Percentiles rank a stretch among this genome's conserved stretches.
phyloP scores from a whole-genome alignment of 2,113 vertebrate genomes.

The Alouatta palliata region DNA sequence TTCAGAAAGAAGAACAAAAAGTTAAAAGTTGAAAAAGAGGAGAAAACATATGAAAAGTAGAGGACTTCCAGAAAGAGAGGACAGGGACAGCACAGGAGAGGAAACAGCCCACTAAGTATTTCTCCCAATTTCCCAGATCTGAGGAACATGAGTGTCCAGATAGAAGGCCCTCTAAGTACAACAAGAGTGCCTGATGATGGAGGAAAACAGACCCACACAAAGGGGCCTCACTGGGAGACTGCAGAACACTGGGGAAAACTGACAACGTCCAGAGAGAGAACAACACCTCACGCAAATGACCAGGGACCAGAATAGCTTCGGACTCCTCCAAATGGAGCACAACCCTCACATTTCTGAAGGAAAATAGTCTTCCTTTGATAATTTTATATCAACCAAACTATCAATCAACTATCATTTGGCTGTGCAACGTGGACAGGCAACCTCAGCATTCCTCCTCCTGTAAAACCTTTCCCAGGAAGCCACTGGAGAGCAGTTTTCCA shows the following conservation, averaged over 20 bases:
- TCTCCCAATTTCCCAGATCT: not conserved
- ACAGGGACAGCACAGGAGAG: not conserved
- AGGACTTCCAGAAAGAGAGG: not conserved
- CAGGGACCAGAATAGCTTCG: not conserved
- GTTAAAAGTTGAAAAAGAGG: not conserved
- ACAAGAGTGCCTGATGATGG: not conserved
- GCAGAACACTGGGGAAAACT: not conserved
- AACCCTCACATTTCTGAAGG: not conserved
- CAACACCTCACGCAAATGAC: not conserved
- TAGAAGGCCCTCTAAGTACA: not conserved
- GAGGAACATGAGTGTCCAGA: not conserved
- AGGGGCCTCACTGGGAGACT: not conserved
- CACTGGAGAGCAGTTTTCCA: not conserved
- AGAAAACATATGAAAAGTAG: not conserved
- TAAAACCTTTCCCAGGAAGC: not conserved
- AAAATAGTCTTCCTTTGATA: slow-evolving; percentile 9
- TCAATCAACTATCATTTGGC: not conserved
- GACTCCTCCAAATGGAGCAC: not conserved
- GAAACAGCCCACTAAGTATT: not conserved
- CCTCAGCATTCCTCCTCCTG: not conserved
- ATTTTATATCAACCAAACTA: not conserved
- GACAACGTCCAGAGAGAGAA: not conserved
- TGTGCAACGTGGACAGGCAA: not conserved
- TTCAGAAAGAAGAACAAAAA: slow-evolving; percentile 37
- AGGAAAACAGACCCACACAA: not conserved